Evolutionary conservation across 1,140 invertebrate genomes (phyloP).

Genomic region (Zaprionus camerounensis): DNA sequence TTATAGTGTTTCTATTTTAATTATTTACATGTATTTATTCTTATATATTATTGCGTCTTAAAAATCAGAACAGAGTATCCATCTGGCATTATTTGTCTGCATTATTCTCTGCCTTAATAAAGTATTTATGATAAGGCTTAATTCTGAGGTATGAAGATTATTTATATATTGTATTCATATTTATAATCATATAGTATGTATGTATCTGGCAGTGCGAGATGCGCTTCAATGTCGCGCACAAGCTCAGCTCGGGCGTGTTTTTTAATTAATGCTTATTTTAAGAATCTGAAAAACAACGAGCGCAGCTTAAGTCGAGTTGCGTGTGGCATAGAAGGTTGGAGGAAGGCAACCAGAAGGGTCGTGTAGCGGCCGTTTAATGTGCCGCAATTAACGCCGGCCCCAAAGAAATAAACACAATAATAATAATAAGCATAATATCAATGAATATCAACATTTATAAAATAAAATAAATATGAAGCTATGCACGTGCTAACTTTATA

Average conservation of each 20-base stretch:
- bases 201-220: neutral
- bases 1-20: too few species aligned
- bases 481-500: slow-evolving; percentile 33
- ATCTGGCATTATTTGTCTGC: neutral
- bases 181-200: slow-evolving; percentile 3
- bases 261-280: slow-evolving; percentile 62
- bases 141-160: neutral
- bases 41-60: too few species aligned
- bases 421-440: too few species aligned
- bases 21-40: too few species aligned
- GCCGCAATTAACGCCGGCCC: slow-evolving; percentile 59
- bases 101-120: neutral
- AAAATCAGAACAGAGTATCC: neutral
- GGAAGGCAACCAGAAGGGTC: slow-evolving; percentile 39
- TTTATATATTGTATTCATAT: slow-evolving; percentile 3
- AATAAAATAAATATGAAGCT: slow-evolving; percentile 42
- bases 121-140: neutral
- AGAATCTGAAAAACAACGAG: slow-evolving; percentile 59
- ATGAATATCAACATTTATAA: slow-evolving; percentile 15
- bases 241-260: slow-evolving; percentile 22
- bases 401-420: slow-evolving; percentile 26
- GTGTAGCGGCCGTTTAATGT: slow-evolving; percentile 49
- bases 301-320: slow-evolving; percentile 71
- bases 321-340: slow-evolving; percentile 45
- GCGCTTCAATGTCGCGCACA: slow-evolving; percentile 25